phyloP scores from a whole-genome alignment of 2,797 vertebrate genomes.

The Melanogrammus aeglefinus region DNA sequence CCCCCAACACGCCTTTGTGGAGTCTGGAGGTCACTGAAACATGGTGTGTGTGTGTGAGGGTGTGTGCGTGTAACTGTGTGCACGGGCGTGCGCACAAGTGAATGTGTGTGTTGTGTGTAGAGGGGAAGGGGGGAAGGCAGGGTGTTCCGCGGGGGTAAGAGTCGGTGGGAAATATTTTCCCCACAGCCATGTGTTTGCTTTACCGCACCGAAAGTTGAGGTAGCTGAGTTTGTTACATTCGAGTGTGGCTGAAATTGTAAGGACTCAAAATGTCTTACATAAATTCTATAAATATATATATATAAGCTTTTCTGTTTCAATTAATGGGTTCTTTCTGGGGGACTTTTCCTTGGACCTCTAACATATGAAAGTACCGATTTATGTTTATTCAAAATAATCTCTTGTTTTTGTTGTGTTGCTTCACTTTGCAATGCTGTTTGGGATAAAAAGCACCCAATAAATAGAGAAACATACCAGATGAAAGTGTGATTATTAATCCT shows the following conservation, averaged over 20 bases:
- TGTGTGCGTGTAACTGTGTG: conserved; percentile 8
- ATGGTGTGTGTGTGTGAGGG: conserved; percentile 25
- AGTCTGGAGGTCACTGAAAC: conserved; percentile 73
- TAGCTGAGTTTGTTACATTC: background rate
- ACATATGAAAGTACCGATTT: too few relatives aligned
- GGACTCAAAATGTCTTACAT: background rate
- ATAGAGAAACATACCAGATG: too few relatives aligned
- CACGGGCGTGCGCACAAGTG: too few relatives aligned
- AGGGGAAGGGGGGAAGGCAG: conserved; percentile 6
- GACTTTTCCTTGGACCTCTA: too few relatives aligned
- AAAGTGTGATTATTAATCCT: too few relatives aligned
- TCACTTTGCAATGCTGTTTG: too few relatives aligned
- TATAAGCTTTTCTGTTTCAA: too few relatives aligned
- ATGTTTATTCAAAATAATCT: too few relatives aligned
- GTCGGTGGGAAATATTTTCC: background rate
- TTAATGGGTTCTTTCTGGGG: background rate
- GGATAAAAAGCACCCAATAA: too few relatives aligned
- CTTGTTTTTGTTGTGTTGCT: too few relatives aligned
- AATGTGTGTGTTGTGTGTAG: conserved; percentile 12
- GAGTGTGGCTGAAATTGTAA: background rate
- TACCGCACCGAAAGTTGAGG: background rate
- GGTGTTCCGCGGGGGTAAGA: conserved; percentile 29
- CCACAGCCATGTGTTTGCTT: background rate
- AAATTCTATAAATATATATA: too few relatives aligned
- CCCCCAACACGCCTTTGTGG: conserved; percentile 79